Evolutionary conservation across 2,113 vertebrate genomes (phyloP), one percentile per base, ranked within the genome.

Genomic region (Notothenia rossii): DNA sequence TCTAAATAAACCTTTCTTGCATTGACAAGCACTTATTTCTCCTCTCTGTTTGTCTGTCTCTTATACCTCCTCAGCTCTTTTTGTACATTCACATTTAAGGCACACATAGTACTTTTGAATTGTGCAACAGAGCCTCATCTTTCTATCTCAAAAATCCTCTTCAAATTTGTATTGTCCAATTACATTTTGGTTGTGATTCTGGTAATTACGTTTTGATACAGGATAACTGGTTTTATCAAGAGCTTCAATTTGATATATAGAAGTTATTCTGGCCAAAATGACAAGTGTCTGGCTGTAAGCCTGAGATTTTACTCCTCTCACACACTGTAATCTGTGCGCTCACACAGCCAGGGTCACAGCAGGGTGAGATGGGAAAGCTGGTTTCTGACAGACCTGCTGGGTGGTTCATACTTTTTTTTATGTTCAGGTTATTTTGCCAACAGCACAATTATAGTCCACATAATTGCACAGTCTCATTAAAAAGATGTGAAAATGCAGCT

Each of bases 201-300:
- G 5, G 45, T 69, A 81, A 88, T 86, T 61, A 51, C 58, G 72
- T 77, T 88, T 87, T 89, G 77, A 90, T 79, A 70, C 67, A 75
- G 61, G 63, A 71, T 85, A 88, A 79, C 55, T 72, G 77, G 55
- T 70, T 79, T 74, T 67, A 84, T 83, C 79, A 69, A 69, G 68
- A 74, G 71, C 78, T 82, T 77, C 45, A 74, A 29, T 83, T 77
- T 86, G 63, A 84, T 70, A 71, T 75, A 85, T 83, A 22, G 70
- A 61, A 80, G 65, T 82, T 18, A 18, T 79, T 85, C 29, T 29
- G 61, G 62, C 50, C 70, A 81, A 83, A 86, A 81, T 89, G 88
- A 90, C 86, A 88, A 83, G 80, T 76, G 59, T 85, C 80, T 91
- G 84, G 89, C 88, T 55, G 58, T 17, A 54, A 80, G 85, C 85